Conservation (phyloP, 2,797 vertebrate species). For the Silurus aristotelis region DNA sequence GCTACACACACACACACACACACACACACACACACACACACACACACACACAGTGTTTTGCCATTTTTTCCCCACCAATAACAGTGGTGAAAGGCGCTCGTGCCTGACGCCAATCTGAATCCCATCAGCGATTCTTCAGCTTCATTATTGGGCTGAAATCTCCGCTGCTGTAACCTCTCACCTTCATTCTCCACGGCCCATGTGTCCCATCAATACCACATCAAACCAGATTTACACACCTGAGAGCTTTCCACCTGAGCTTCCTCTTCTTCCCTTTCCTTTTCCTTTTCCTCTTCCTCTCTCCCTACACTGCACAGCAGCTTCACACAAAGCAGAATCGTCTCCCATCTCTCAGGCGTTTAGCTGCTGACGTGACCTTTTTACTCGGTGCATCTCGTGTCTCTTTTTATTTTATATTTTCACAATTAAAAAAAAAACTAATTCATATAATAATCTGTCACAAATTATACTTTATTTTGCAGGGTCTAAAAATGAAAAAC, state of each 20-base stretch:
- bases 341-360: neutral
- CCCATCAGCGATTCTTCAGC: constrained; percentile 31
- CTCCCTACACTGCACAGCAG: neutral
- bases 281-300: neutral
- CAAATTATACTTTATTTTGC: neutral
- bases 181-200: constrained; percentile 44
- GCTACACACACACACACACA: neutral
- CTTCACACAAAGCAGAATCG: neutral
- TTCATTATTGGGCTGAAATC: constrained; percentile 43
- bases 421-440: too few species aligned
- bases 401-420: neutral
- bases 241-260: constrained; percentile 53
- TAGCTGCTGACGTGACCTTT: neutral
- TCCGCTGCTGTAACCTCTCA: constrained; percentile 47
- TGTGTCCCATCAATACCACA: constrained; percentile 48
- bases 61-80: neutral
- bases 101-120: constrained; percentile 39
- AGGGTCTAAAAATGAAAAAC: neutral
- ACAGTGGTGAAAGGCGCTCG: neutral
- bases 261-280: neutral
- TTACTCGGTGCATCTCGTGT: neutral
- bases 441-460: neutral
- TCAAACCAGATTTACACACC: constrained; percentile 51
- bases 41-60: neutral
- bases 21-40: neutral